These are phyloP conservation scores for Pampus argenteus DNA, from an alignment of 2,797 vertebrate species.

Conservation along the genomic window DNA sequence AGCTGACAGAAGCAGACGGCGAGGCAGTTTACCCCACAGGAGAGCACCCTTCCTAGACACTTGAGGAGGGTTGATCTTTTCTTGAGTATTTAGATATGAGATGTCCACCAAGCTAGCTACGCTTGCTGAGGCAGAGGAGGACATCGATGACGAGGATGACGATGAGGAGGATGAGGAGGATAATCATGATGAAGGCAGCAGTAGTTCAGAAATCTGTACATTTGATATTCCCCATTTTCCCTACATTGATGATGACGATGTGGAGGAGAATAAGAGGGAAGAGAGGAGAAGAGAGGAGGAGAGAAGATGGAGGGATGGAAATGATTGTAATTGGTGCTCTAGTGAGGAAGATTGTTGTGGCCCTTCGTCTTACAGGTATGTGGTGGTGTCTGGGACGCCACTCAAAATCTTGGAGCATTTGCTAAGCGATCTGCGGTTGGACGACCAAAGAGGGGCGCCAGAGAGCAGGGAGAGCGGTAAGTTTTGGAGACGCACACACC, in stretches of 20 bases:
- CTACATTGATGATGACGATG: constrained; percentile 74
- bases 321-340: constrained; percentile 65
- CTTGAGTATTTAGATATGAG: constrained; percentile 69
- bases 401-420: constrained; percentile 99
- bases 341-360: constrained; percentile 84
- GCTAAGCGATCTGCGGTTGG: constrained; percentile 93
- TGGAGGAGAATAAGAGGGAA: constrained; percentile 34
- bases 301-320: constrained; percentile 33
- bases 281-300: constrained; percentile 32
- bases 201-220: constrained; percentile 72
- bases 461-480: constrained; percentile 94
- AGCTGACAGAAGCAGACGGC: constrained; percentile 43
- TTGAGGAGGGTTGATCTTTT: constrained; percentile 56
- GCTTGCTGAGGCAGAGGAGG: constrained; percentile 84
- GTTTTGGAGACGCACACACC: constrained; percentile 36
- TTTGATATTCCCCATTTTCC: constrained; percentile 94
- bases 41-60: constrained; percentile 44
- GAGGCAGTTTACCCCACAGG: constrained; percentile 48
- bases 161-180: constrained; percentile 39
- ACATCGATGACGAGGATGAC: constrained; percentile 62
- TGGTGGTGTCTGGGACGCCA: constrained; percentile 96
- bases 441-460: constrained; percentile 86
- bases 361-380: constrained; percentile 90
- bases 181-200: constrained; percentile 41
- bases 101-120: constrained; percentile 85